Base-by-base conservation (phyloP, 2,797 vertebrate genomes). In the Poecilia velifera region DNA sequence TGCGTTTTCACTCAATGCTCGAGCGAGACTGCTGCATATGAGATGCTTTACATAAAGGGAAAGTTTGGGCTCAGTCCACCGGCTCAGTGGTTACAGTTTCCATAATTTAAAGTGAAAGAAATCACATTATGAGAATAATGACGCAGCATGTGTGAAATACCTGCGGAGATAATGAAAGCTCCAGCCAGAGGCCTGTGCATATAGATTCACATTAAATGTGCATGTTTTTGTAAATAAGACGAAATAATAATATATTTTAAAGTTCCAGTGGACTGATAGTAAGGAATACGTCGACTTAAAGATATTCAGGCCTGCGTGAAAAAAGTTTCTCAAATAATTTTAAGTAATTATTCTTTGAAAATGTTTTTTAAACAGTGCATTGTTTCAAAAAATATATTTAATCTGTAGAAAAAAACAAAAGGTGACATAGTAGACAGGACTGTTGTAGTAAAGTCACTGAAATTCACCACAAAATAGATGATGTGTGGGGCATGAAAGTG, bases 91-190 rank as follows among this genome's bases (percentile, higher is more conserved):
- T 79, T 78, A 22, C 45, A 87, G 82, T 87, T 43, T 39, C 20
- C 14, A 39, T 68, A 64, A 64, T 41, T 88, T 78, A 74, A 85
- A 89, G 25, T 53, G 25, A 73, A 86, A 74, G 45, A 88, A 86
- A 83, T 84, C 74, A 88, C 84, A 86, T 88, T 86, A 81, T 85
- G 77, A 77, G 83, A 89, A 86, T 89, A 91, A 82, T 83, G 85
- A 78, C 76, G 85, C 31, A 64, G 88, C 31, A 64, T 80, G 57
- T 8, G 25, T 45, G 59, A 75, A 84, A 80, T 76, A 49, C 47
- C 28, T 55, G 64, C 9, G 0, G 59, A 16, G 41, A 51, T 73
- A 16, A 76, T 70, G 39, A 76, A 57, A 49, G 49, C 66, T 82
- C 76, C 74, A 49, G 55, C 4, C 13, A 1, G 6, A 1, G 34